Evolutionary conservation across 2,797 vertebrate species (phyloP).

Genomic region (Typhlichthys subterraneus): DNA sequence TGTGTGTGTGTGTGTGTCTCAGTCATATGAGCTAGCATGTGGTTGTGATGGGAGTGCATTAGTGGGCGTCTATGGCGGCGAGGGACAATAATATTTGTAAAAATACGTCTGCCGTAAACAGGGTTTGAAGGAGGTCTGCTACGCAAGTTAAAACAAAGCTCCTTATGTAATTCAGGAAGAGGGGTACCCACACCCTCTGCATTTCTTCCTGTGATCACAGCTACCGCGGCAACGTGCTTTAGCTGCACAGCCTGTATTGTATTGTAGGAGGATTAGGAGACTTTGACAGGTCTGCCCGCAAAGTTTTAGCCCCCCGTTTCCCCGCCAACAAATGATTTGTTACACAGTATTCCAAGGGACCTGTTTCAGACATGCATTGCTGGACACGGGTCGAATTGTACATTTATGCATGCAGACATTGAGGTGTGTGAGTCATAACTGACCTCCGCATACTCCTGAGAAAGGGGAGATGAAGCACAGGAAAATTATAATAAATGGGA

Average conservation of each 20-base stretch:
- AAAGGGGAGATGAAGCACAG: slow-evolving; percentile 1
- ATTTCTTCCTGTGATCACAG: slow-evolving; percentile 44
- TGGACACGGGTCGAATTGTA: slow-evolving; percentile 21
- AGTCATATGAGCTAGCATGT: slow-evolving; percentile 16
- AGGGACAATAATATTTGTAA: slow-evolving; percentile 28
- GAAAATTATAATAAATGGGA: slow-evolving; percentile 6
- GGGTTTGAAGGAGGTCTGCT: slow-evolving; percentile 35
- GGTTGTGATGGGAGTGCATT: slow-evolving; percentile 12
- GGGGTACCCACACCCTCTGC: slow-evolving; percentile 30
- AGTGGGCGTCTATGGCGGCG: slow-evolving; percentile 19
- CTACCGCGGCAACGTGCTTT: slow-evolving; percentile 50
- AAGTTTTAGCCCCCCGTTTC: slow-evolving; percentile 37
- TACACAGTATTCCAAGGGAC: slow-evolving; percentile 31
- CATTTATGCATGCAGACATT: slow-evolving; percentile 23
- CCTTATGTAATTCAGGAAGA: slow-evolving; percentile 42
- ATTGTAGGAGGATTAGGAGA: slow-evolving; percentile 58
- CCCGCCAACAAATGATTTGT: slow-evolving; percentile 34
- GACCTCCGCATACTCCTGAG: slow-evolving; percentile 8
- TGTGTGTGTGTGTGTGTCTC: neutral
- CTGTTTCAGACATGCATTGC: neutral
- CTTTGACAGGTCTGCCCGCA: slow-evolving; percentile 32
- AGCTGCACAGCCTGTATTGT: slow-evolving; percentile 49
- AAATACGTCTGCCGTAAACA: slow-evolving; percentile 40
- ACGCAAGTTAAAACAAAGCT: slow-evolving; percentile 58
- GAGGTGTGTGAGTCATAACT: slow-evolving; percentile 33